Evolutionary conservation across 2,888 invertebrate genomes (phyloP).

Genomic region (Oligia strigilis): DNA sequence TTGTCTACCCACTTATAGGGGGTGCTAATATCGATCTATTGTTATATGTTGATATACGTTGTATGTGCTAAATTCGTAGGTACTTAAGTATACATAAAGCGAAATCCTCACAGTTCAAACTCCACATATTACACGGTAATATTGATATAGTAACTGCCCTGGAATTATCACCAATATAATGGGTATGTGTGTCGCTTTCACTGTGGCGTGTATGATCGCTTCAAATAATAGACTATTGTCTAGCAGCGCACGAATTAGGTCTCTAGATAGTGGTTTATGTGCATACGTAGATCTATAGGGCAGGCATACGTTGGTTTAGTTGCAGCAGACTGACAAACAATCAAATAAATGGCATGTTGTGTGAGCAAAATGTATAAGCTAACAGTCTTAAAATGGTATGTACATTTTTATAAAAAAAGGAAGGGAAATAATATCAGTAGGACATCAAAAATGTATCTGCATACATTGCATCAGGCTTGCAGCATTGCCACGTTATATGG

Average conservation of each 20-base stretch:
- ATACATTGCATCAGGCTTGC: no score
- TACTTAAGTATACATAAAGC: neutral
- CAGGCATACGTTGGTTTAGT: neutral
- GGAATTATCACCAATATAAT: conserved; percentile 57
- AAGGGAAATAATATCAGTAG: no score
- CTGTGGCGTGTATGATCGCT: conserved; percentile 58
- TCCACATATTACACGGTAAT: conserved; percentile 28
- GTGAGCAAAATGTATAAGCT: neutral
- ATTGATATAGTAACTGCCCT: conserved; percentile 40
- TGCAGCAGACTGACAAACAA: neutral
- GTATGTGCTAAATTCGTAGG: neutral
- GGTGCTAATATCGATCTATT: neutral
- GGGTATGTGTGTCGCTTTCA: conserved; percentile 63
- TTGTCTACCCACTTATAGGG: neutral
- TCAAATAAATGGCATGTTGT: neutral
- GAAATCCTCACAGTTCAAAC: conserved; percentile 11
- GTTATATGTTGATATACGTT: no score
- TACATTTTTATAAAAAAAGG: no score
- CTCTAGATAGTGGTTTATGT: conserved; percentile 47
- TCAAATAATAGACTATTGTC: conserved; percentile 64
- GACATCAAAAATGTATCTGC: no score
- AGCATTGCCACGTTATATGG: no score
- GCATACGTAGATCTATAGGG: conserved; percentile 30
- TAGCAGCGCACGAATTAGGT: conserved; percentile 60
- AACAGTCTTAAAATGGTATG: no score